phyloP scores from a whole-genome alignment of 2,113 vertebrate species.

The Dromas ardeola region DNA sequence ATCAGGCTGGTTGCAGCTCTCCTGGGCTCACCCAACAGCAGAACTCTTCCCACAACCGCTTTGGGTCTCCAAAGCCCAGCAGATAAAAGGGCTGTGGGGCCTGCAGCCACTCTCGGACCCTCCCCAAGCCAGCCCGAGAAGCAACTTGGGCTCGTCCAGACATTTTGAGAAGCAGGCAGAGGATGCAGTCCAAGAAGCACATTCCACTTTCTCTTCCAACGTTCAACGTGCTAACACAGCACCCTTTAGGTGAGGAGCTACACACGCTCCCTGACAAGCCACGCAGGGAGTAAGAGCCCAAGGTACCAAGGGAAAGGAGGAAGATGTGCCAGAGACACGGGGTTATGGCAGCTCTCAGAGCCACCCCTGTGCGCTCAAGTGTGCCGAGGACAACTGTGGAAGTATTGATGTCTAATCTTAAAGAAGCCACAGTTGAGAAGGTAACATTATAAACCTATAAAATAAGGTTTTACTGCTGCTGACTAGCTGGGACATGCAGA shows the following conservation, averaged over 20 bases:
- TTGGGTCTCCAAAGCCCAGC: background rate
- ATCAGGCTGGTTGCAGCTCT: background rate
- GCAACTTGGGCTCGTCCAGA: background rate
- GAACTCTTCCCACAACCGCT: background rate
- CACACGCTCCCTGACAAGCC: rapidly evolving
- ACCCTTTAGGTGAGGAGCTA: background rate
- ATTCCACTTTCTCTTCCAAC: background rate
- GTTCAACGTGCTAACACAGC: background rate
- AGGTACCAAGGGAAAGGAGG: background rate
- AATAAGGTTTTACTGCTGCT: constrained; percentile 31
- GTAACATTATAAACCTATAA: constrained; percentile 34
- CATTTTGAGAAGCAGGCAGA: background rate
- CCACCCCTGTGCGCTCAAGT: background rate
- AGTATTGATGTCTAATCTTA: background rate
- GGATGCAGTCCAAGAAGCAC: background rate
- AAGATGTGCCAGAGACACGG: background rate
- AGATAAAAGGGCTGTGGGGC: background rate
- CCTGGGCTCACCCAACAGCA: background rate
- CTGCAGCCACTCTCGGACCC: rapidly evolving
- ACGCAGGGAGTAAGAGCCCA: background rate
- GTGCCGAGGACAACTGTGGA: background rate
- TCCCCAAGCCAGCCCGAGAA: background rate
- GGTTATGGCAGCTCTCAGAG: background rate
- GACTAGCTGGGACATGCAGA: constrained; percentile 41
- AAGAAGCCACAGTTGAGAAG: background rate